Percentiles rank a stretch among this genome's conserved stretches.
These are phyloP conservation scores for Stenotaenia linearis DNA, from an alignment of 2,888 invertebrate genomes.

Conservation along the genomic window DNA sequence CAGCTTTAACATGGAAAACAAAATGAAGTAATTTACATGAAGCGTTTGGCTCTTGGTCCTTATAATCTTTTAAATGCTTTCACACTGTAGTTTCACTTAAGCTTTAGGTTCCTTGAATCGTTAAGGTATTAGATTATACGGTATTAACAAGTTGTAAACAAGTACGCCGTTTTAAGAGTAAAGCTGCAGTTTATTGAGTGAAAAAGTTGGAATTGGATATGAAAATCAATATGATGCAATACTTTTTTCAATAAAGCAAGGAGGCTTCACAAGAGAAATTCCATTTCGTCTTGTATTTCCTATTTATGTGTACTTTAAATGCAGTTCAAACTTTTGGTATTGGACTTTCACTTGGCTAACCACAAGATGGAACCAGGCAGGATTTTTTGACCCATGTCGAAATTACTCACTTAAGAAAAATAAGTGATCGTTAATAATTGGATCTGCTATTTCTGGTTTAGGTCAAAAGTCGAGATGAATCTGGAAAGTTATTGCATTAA, in stretches of 20 bases:
- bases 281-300: neutral
- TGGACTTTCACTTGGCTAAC: neutral
- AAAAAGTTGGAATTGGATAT: neutral
- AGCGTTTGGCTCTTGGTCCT: neutral
- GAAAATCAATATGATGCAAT: neutral
- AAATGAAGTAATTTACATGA: constrained; percentile 6
- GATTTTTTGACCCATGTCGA: neutral
- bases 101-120: neutral
- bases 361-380: neutral
- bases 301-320: neutral
- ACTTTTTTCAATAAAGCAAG: neutral
- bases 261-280: neutral
- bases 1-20: neutral
- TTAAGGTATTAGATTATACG: neutral
- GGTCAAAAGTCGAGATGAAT: no score
- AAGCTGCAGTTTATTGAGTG: neutral
- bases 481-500: no score
- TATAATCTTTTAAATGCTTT: neutral
- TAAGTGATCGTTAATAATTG: no score
- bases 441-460: no score
- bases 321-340: neutral
- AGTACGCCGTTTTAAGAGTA: neutral
- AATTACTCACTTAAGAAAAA: no score
- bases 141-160: constrained; percentile 1
- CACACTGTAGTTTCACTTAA: neutral